A percentile compares a stretch with the other conserved stretches of the same genome.
Evolutionary conservation across 2,113 vertebrate species (phyloP).

Genomic region (Macrotus californicus): DNA sequence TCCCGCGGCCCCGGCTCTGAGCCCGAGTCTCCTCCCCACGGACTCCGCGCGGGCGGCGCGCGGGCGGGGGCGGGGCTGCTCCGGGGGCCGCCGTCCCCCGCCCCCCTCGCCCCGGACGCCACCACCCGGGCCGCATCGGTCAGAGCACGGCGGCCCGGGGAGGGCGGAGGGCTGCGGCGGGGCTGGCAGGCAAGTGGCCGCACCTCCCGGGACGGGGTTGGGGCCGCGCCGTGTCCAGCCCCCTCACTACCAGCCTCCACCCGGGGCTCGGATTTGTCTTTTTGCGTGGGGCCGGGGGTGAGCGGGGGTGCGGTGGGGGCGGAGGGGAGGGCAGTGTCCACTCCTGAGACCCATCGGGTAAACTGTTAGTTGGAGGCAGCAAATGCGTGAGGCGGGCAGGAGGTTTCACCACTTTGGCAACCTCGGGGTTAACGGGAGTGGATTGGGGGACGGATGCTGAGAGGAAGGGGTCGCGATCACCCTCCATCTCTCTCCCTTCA

Average conservation of each 20-base stretch:
- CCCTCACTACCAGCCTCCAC: neutral
- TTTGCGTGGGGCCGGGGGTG: neutral
- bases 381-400: neutral
- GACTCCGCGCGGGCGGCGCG: conserved; percentile 52
- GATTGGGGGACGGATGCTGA: neutral
- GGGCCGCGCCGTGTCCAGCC: neutral
- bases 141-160: neutral
- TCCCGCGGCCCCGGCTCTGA: conserved; percentile 69
- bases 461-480: neutral
- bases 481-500: neutral
- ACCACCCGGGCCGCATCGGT: neutral
- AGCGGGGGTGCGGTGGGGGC: neutral
- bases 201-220: neutral
- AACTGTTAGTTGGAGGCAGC: neutral
- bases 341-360: neutral
- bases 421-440: conserved; percentile 46
- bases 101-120: neutral
- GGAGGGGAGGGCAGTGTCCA: neutral
- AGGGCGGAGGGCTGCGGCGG: neutral
- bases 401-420: neutral
- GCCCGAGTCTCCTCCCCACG: conserved; percentile 51
- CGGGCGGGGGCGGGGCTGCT: conserved; percentile 68
- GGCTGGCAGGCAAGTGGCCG: neutral
- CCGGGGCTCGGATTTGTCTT: neutral
- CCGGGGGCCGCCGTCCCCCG: neutral